phyloP scores from a whole-genome alignment of 2,113 vertebrate species.

The Peromyscus leucopus region DNA sequence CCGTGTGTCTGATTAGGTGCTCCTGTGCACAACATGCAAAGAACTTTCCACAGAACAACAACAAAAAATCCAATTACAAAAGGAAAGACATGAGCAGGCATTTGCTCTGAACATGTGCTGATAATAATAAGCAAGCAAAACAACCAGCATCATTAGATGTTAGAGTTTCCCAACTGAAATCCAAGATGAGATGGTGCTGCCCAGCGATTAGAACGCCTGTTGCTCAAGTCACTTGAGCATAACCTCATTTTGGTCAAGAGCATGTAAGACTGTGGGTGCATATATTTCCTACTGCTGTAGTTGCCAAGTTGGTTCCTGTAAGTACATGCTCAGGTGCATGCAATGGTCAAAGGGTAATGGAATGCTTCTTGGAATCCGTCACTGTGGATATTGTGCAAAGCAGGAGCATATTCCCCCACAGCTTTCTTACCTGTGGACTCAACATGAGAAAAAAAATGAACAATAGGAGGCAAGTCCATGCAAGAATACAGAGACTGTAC shows the following conservation, averaged over 20 bases:
- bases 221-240: neutral
- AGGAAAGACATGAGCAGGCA: neutral
- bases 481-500: neutral
- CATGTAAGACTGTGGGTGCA: neutral
- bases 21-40: neutral
- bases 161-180: neutral
- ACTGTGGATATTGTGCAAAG: neutral
- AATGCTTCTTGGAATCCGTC: neutral
- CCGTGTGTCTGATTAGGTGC: neutral
- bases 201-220: neutral
- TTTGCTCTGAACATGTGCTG: neutral
- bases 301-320: neutral
- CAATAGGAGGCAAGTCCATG: neutral
- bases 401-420: neutral
- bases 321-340: neutral
- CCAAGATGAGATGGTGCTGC: neutral
- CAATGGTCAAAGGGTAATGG: neutral
- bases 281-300: neutral
- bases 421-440: neutral
- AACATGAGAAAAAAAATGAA: neutral
- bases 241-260: neutral
- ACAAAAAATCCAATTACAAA: neutral
- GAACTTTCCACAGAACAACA: neutral
- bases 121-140: neutral
- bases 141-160: neutral